Base-by-base conservation (phyloP, 53 echinoderm and acorn worm species). In the Temnopleurus reevesii region DNA sequence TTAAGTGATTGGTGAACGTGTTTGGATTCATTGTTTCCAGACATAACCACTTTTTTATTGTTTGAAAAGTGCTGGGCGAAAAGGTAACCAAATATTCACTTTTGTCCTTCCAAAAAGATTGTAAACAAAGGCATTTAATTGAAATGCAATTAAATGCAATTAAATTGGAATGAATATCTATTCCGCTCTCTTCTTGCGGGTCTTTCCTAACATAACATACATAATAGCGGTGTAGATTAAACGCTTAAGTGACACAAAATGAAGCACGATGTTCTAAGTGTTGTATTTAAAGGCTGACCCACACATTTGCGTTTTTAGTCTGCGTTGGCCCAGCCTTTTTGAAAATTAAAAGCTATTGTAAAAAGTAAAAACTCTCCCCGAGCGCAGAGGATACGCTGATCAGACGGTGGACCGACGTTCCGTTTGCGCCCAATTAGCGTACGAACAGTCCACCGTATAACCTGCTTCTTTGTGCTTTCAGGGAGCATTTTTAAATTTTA, bases 81-180 rank as follows among this genome's bases (percentile, higher is more conserved):
- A 12, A 71, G n/a, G 21, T 8, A 21, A 41, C 41, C n/a, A 36
- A 13, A 71, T 13, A 71, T 38, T n/a, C 1, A 71, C 41, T 33
- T 18, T 1, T 63, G 33, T 18, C 15, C 8, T n/a, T 36, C 36
- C 21, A 17, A 65, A n/a, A 36, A 17, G 41, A 71, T n/a, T n/a
- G 2, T 6, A 71, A 36, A 71, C 38, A 71, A 71, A 71, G 38
- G 23, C 29, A 17, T 63, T 30, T 21, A 63, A 31, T 59, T 63
- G 63, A 63, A 63, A 63, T 63, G 18, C 30, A 33, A 71, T 71
- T 71, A 63, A 63, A 63, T 63, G 18, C 30, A 33, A 71, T 71
- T 71, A 38, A 71, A 71, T 71, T 71, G 71, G 41, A 41, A 71
- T 71, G 41, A 41, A 71, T 71, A 71, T 38, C 21, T 71, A 71